Evolutionary conservation across 2,797 vertebrate species (phyloP).

Genomic region (Karalla daura): DNA sequence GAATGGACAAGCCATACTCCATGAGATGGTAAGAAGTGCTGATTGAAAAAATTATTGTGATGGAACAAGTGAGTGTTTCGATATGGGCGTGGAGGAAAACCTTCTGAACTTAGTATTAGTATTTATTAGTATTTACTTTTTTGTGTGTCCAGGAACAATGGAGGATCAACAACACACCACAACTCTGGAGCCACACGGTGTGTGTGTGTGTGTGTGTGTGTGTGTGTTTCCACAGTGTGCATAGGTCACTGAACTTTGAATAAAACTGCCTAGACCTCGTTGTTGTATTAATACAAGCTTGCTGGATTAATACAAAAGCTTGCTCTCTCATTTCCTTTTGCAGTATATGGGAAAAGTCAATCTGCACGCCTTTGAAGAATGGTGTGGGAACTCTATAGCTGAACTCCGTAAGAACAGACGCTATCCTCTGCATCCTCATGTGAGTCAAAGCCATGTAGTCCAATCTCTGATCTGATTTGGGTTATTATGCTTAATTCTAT

Average conservation of each 20-base stretch:
- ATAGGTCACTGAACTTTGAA: slow-evolving; percentile 36
- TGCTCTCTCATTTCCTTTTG: slow-evolving; percentile 10
- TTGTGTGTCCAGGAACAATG: slow-evolving; percentile 56
- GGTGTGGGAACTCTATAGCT: slow-evolving; percentile 90
- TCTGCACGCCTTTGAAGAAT: slow-evolving; percentile 96
- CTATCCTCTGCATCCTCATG: slow-evolving; percentile 93
- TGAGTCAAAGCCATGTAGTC: slow-evolving; percentile 78
- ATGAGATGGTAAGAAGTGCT: slow-evolving; percentile 47
- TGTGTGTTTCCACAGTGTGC: slow-evolving; percentile 11
- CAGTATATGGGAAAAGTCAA: slow-evolving; percentile 92
- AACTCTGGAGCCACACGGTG: slow-evolving; percentile 77
- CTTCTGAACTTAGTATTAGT: neutral
- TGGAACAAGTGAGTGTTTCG: slow-evolving; percentile 2
- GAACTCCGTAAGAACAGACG: slow-evolving; percentile 91
- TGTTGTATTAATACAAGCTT: slow-evolving; percentile 1
- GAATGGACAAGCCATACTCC: slow-evolving; percentile 6
- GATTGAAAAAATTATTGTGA: slow-evolving; percentile 8
- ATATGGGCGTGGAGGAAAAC: neutral
- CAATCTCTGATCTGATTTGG: neutral
- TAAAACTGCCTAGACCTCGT: slow-evolving; percentile 54
- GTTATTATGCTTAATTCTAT: neutral
- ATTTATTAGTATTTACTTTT: neutral
- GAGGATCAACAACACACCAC: slow-evolving; percentile 48
- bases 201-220: slow-evolving; percentile 33
- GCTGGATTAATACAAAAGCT: neutral